Conservation (phyloP, 2,797 vertebrate species). For the Enteromius argenteus region DNA sequence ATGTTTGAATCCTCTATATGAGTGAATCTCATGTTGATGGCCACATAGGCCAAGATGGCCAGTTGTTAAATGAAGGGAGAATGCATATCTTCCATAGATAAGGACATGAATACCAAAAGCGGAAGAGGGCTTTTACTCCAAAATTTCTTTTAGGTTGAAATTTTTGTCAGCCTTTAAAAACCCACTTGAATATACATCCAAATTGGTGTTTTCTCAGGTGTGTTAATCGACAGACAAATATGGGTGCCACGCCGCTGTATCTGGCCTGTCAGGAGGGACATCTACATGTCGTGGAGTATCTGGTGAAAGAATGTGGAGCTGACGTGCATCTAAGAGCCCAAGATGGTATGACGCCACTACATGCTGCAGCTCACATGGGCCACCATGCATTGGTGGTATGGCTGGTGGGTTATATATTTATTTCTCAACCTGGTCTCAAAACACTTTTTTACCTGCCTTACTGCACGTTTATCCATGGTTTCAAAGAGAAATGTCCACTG, state of each 20-base stretch:
- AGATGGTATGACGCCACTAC: conserved; percentile 86
- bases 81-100: conserved; percentile 12
- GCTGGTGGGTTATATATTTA: conserved; percentile 79
- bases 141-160: neutral
- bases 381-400: conserved; percentile 82
- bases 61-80: conserved; percentile 15
- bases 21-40: conserved; percentile 25
- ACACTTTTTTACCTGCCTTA: no score
- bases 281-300: conserved; percentile 80
- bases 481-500: no score
- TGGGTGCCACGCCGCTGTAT: conserved; percentile 83
- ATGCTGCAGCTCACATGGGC: conserved; percentile 84
- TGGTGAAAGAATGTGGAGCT: conserved; percentile 80
- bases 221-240: conserved; percentile 78
- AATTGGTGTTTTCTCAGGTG: conserved; percentile 67
- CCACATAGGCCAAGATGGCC: conserved; percentile 29
- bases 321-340: conserved; percentile 80
- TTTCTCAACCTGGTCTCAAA: no score
- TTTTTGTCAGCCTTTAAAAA: neutral
- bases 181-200: neutral
- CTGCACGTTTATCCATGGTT: no score
- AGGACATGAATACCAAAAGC: conserved; percentile 17
- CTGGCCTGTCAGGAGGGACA: conserved; percentile 89
- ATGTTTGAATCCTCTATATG: conserved; percentile 11
- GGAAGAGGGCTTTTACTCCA: neutral